These are phyloP conservation scores for Diploptera punctata DNA, from an alignment of 2,888 invertebrate genomes.

Conservation along the genomic window DNA sequence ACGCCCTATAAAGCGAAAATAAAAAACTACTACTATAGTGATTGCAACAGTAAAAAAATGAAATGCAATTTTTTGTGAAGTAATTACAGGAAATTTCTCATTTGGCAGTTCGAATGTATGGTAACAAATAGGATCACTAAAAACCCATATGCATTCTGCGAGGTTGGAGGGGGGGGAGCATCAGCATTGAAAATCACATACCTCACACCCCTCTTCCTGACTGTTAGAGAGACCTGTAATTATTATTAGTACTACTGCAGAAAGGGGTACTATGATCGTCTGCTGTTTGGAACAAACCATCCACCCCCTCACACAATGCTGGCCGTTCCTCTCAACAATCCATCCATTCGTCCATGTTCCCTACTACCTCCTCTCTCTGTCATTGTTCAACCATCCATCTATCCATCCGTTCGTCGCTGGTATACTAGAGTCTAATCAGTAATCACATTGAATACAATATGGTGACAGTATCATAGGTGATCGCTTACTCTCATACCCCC, in stretches of 20 bases:
- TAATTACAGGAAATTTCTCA: neutral
- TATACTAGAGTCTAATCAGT: slow-evolving; percentile 28
- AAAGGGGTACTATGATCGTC: slow-evolving; percentile 7
- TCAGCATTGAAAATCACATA: slow-evolving; percentile 24
- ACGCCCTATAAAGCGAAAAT: neutral
- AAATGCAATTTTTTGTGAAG: neutral
- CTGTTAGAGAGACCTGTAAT: slow-evolving; percentile 21
- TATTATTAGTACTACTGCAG: slow-evolving; percentile 21
- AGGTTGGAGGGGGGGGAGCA: neutral
- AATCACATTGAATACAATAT: slow-evolving; percentile 34
- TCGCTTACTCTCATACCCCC: slow-evolving; percentile 26
- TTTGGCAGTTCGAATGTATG: neutral
- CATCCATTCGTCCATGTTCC: neutral
- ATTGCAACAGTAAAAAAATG: neutral
- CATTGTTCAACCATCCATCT: slow-evolving; percentile 28
- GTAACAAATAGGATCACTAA: slow-evolving; percentile 23
- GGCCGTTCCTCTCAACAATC: slow-evolving; percentile 25
- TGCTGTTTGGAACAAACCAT: neutral
- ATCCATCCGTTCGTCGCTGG: slow-evolving; percentile 26
- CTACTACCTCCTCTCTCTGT: slow-evolving; percentile 3
- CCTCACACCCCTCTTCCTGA: neutral
- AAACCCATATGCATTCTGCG: slow-evolving; percentile 5
- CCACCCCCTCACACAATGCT: neutral
- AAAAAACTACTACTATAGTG: neutral
- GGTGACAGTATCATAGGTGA: slow-evolving; percentile 34